Base-by-base conservation (phyloP, 1,140 invertebrate species). In the Micrasema minimum region DNA sequence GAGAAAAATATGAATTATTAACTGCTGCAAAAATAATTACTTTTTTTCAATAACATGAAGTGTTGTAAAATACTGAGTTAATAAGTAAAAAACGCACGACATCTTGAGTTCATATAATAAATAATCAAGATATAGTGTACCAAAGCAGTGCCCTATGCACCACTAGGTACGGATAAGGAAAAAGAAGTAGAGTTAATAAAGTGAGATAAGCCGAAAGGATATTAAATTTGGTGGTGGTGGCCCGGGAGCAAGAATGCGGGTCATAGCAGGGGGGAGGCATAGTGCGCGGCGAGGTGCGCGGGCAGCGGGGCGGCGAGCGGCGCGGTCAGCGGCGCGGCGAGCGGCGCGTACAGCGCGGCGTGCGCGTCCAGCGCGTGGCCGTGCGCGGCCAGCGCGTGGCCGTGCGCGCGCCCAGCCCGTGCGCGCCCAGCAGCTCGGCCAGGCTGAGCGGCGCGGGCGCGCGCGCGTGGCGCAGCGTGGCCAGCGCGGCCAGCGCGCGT, bases 181-280 rank as follows among this genome's bases (percentile, higher is more conserved):
- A n/a, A n/a, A n/a, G n/a, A n/a, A n/a, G n/a, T n/a, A n/a, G n/a
- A 31, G 2, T 31, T 31, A 7, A 31, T 31, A 31, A n/a, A 31
- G 26, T 7, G 26, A 2, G 2, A 31, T 31, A 31, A 2, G 26
- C 7, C 26, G 26, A 31, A 31, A 31, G 26, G 26, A 31, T 4
- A 35, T 69, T 81, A 85, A 16, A 81, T 81, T 57, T 83, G 81
- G 71, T 83, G 82, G 16, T 82, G 83, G 75, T 85, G 82, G 72
- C 65, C 22, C 70, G 83, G 83, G 69, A 84, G 80, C 51, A 83
- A 79, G 50, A 85, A 79, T 62, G 84, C 77, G 79, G 90, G 91
- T 91, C 90, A 91, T 83, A 93, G 89, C 16, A 89, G 89, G 72
- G 84, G 83, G 7, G 82, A 10, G 20, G 69, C n/a, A n/a, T 65